phyloP scores from a whole-genome alignment of 2,888 invertebrate species.

The Miltochrista miniata region DNA sequence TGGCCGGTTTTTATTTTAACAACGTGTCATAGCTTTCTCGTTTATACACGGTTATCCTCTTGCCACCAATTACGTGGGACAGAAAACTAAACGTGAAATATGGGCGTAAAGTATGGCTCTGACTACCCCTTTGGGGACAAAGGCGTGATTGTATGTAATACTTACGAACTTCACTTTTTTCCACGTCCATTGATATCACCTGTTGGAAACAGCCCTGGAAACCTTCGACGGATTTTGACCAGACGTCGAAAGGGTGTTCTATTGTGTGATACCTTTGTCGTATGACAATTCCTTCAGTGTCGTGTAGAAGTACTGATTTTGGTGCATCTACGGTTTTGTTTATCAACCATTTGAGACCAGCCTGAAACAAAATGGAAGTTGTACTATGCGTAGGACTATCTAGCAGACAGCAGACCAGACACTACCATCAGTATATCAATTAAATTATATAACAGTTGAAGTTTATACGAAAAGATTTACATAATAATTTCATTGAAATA shows the following conservation, averaged over 20 bases:
- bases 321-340: slow-evolving; percentile 52
- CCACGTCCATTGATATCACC: slow-evolving; percentile 62
- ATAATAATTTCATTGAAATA: too few species aligned
- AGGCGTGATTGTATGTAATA: slow-evolving; percentile 6
- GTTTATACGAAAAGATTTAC: too few species aligned
- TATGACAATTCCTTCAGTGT: slow-evolving; percentile 52
- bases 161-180: slow-evolving; percentile 63
- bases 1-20: too few species aligned
- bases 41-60: too few species aligned
- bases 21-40: too few species aligned
- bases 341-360: slow-evolving; percentile 66
- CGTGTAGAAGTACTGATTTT: slow-evolving; percentile 30
- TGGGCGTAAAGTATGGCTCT: too few species aligned
- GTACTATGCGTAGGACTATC: too few species aligned
- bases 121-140: too few species aligned
- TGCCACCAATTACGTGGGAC: not conserved
- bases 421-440: too few species aligned
- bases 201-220: slow-evolving; percentile 68
- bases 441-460: too few species aligned
- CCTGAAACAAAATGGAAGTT: slow-evolving; percentile 41
- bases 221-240: slow-evolving; percentile 62
- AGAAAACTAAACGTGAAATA: too few species aligned
- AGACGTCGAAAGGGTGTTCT: slow-evolving; percentile 67
- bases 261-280: slow-evolving; percentile 63
- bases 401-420: too few species aligned